Evolutionary conservation across 1,140 invertebrate genomes (phyloP).

Genomic region (Hetaerina americana): DNA sequence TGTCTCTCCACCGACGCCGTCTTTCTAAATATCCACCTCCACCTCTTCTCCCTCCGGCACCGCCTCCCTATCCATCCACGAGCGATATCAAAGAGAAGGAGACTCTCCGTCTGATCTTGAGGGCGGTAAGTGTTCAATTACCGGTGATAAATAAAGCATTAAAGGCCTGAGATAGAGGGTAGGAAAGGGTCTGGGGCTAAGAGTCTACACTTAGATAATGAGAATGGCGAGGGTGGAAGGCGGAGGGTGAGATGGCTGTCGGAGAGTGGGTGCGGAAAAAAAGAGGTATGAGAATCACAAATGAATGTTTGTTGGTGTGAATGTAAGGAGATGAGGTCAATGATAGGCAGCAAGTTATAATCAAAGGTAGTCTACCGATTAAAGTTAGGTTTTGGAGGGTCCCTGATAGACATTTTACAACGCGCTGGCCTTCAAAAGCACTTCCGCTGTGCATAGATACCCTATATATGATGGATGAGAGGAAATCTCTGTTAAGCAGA

Average conservation of each 20-base stretch:
- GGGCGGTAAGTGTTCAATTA: not conserved
- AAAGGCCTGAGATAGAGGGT: not conserved
- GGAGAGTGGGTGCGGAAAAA: not conserved
- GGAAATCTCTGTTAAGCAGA: not conserved
- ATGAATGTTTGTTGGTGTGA: too few species aligned
- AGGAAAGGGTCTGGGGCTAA: not conserved
- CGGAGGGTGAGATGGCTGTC: too few species aligned
- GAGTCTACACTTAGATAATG: too few species aligned
- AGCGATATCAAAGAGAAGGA: not conserved
- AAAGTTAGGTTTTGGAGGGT: too few species aligned
- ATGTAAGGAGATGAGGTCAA: too few species aligned
- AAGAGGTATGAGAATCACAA: not conserved
- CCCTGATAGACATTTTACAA: too few species aligned
- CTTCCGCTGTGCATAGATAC: too few species aligned
- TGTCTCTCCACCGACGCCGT: not conserved
- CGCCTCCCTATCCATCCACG: not conserved
- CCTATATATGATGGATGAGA: not conserved
- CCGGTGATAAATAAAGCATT: not conserved
- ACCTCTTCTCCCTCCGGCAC: too few species aligned
- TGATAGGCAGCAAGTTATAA: too few species aligned
- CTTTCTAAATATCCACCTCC: not conserved
- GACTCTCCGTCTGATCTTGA: not conserved
- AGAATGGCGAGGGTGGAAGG: not conserved
- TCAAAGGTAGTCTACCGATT: too few species aligned
- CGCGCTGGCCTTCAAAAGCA: too few species aligned